A percentile compares a stretch with the other conserved stretches of the same genome.
Evolutionary conservation across 2,888 invertebrate genomes (phyloP).

Genomic region (Ormia ochracea): DNA sequence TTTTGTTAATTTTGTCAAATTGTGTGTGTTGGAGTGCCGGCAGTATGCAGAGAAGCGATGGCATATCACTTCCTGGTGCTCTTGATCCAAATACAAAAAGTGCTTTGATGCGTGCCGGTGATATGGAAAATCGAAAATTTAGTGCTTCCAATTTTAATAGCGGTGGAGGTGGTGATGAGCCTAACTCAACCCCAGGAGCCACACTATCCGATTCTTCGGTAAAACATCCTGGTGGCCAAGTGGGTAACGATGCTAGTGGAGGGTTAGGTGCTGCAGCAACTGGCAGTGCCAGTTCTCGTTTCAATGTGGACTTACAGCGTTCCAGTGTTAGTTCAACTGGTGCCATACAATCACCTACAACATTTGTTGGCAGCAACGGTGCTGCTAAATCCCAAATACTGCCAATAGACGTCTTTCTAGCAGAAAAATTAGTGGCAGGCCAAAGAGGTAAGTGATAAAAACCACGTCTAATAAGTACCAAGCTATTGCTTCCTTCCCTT

Average conservation of each 20-base stretch:
- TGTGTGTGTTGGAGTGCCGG: slow-evolving; percentile 27
- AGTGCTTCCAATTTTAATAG: background rate
- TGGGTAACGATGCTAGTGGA: slow-evolving; percentile 7
- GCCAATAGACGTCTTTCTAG: slow-evolving; percentile 24
- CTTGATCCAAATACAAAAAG: slow-evolving; percentile 37
- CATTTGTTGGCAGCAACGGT: slow-evolving; percentile 51
- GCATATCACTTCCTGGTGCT: slow-evolving; percentile 33
- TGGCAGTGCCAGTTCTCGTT: slow-evolving; percentile 59
- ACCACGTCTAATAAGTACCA: background rate
- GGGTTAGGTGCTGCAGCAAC: slow-evolving; percentile 38
- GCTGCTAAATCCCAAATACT: slow-evolving; percentile 39
- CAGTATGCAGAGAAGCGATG: background rate
- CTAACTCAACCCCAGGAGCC: slow-evolving; percentile 1
- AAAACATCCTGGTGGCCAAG: slow-evolving; percentile 14
- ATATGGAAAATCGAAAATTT: slow-evolving; percentile 32
- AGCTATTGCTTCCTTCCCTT: background rate
- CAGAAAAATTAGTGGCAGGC: slow-evolving; percentile 48
- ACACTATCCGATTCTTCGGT: slow-evolving; percentile 13
- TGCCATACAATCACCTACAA: slow-evolving; percentile 59
- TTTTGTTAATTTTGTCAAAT: slow-evolving; percentile 54
- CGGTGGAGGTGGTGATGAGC: background rate
- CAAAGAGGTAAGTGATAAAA: slow-evolving; percentile 61
- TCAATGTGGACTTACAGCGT: slow-evolving; percentile 60
- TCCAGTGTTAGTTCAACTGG: slow-evolving; percentile 50
- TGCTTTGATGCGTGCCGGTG: slow-evolving; percentile 10